Conservation (phyloP, 1,140 invertebrate species). For the Manduca sexta region DNA sequence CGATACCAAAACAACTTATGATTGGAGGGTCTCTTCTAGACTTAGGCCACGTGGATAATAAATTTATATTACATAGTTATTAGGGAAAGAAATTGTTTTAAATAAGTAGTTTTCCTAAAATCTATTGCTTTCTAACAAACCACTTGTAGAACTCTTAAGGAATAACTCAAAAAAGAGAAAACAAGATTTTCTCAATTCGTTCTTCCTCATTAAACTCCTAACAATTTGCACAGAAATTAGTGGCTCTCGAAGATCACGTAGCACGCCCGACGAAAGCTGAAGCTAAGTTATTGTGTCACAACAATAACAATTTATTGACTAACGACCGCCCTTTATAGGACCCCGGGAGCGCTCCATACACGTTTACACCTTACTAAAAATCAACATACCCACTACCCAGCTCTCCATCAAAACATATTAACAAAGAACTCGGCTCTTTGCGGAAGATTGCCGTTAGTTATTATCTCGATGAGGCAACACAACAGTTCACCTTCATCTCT, state of each 20-base stretch:
- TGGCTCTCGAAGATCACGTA: conserved; percentile 19
- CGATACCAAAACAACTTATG: too few species aligned
- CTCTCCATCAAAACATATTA: conserved; percentile 47
- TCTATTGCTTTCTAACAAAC: too few species aligned
- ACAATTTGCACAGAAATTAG: conserved; percentile 8
- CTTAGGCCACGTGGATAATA: too few species aligned
- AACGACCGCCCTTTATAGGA: conserved; percentile 26
- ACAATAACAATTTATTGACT: conserved; percentile 48
- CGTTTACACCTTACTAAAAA: conserved; percentile 45
- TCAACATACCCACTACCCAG: conserved; percentile 37
- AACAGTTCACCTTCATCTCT: conserved; percentile 35
- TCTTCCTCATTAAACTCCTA: background rate
- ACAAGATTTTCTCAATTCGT: background rate
- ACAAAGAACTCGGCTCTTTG: conserved; percentile 48
- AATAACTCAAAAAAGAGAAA: too few species aligned
- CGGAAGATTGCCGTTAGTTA: conserved; percentile 66
- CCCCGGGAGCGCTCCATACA: conserved; percentile 16
- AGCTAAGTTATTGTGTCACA: conserved; percentile 41
- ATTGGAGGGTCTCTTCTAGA: too few species aligned
- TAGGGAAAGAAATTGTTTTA: too few species aligned
- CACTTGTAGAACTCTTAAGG: too few species aligned
- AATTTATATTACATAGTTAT: too few species aligned
- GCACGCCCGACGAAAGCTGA: conserved; percentile 17
- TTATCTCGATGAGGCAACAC: conserved; percentile 36
- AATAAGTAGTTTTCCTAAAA: too few species aligned